Evolutionary conservation across 2,113 vertebrate genomes (phyloP), one percentile per base, ranked within the genome.

Genomic region (Lucifuga dentata): DNA sequence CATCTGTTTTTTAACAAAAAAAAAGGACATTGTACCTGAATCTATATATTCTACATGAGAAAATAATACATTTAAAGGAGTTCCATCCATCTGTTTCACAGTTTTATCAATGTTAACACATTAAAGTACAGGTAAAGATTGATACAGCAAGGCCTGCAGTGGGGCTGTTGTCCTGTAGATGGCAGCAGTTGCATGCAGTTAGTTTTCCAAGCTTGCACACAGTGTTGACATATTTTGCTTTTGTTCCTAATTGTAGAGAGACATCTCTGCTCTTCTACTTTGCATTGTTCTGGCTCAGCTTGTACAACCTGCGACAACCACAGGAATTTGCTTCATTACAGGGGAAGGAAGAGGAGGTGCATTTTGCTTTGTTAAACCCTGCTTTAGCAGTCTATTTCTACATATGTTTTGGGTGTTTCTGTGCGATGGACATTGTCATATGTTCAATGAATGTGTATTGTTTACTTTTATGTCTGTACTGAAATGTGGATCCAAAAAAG

Each of bases 161-260:
- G 21, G 20, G 6, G 3, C 26, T 8, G 1, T 4, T 17, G 16
- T 44, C 86, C 86, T 83, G 71, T 68, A 67, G 88, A 49, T 88
- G 89, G 83, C 89, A 87, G 81, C 70, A 85, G 44, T 23, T 45
- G 58, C 66, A 20, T 33, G 74, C 44, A 6, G 20, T 53, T 72
- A 1, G 21, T 59, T 40, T 58, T 24, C 10, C n/a, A 33, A 44
- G 12, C 26, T 45, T 40, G 12, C 12, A 33, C 41, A 39, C 19
- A 29, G 0, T 33, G 3, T 17, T 52, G 51, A 49, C 50, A 29
- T 21, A 7, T 38, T 39, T 83, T 52, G n/a, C 74, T 65, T 84
- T 75, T 78, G 20, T 48, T 21, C 32, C 38, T 40, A 19, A 49
- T 33, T 50, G 11, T 43, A 23, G 16, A 57, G 43, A 75, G 68